A percentile compares a stretch with the other conserved stretches of the same genome.
Evolutionary conservation across 2,113 vertebrate genomes (phyloP).

Genomic region (Sula dactylatra): DNA sequence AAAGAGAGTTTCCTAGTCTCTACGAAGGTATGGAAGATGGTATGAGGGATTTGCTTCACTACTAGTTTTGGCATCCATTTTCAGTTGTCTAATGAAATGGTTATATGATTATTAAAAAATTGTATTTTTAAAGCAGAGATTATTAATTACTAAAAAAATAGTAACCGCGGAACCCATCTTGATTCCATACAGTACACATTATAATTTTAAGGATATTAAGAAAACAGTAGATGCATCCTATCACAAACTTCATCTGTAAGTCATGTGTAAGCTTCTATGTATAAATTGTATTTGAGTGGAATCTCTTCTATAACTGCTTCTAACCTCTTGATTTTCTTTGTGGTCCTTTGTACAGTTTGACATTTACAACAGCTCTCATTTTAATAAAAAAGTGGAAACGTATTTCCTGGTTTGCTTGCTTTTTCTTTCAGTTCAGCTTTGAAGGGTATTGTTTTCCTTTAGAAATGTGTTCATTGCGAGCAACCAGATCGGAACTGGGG

Average conservation of each 20-base stretch:
- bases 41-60: neutral
- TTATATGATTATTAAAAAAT: neutral
- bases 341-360: neutral
- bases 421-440: neutral
- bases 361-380: neutral
- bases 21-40: neutral
- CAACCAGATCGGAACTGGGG: neutral
- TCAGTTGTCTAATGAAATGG: neutral
- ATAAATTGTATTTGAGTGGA: neutral
- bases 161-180: neutral
- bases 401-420: neutral
- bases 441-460: neutral
- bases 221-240: neutral
- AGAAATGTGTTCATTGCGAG: neutral
- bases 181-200: neutral
- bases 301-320: neutral
- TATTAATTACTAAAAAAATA: neutral
- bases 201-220: neutral
- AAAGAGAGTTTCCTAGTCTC: neutral
- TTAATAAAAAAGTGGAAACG: neutral
- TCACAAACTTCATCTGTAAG: neutral
- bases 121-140: neutral
- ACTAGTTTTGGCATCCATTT: neutral
- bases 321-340: neutral
- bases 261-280: neutral